Base-by-base conservation (phyloP, 2,113 vertebrate species). In the Psilopogon haemacephalus region DNA sequence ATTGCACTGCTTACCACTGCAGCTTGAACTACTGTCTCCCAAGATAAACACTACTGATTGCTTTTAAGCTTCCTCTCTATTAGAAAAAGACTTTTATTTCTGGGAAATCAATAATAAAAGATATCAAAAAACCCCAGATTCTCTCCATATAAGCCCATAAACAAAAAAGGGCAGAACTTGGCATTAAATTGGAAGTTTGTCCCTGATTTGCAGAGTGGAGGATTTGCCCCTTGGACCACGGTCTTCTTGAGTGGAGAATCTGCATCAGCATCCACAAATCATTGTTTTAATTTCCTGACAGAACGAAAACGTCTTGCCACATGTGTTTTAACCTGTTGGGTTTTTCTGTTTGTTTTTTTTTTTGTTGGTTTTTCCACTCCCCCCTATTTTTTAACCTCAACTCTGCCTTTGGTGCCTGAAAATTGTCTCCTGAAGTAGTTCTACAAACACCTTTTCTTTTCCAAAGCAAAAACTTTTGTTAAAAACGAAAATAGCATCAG, bases 11-110 rank as follows among this genome's bases (percentile, higher is more conserved):
- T 70, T 80, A 72, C 55, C 54, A 74, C 52, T 58, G 69, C 70
- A 86, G 90, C 60, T 35, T 95, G 94, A 96, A 95, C 77, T 60
- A 42, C 77, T 28, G n/a, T 70, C 92, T 95, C 50, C 20, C 54
- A 95, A 92, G 83, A 80, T 71, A 94, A 97, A 95, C 64, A 90
- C 14, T 69, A 89, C 60, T 68, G 74, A 74, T 92, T 88, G 73
- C n/a, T 88, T 95, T 80, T 82, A 80, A 93, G 44, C 93, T 84
- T 77, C 63, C 59, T 91, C 78, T 87, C 92, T 92, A 78, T 90
- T 90, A 94, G 67, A 95, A 94, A 92, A 44, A 79, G 82, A 67
- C 33, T 91, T 87, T 88, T 86, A 92, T 83, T 94, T 87, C 96
- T 63, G 84, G 46, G 69, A 94, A 94, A 93, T 90, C 87, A 74